Evolutionary conservation across 2,797 vertebrate species (phyloP).

Genomic region (Pseudomugil gertrudae): DNA sequence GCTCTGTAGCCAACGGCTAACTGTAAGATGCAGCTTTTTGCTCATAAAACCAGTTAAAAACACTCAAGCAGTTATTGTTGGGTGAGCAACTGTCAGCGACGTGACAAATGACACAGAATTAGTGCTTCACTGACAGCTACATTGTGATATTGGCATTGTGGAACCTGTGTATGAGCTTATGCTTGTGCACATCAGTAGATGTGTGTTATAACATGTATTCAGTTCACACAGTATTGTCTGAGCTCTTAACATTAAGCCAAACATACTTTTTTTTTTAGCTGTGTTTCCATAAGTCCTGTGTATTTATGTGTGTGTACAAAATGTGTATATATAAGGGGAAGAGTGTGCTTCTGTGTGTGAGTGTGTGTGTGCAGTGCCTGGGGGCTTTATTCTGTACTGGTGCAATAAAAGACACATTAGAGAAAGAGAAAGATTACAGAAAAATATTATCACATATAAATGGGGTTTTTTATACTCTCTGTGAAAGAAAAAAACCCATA

Average conservation of each 20-base stretch:
- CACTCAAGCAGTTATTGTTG: slow-evolving; percentile 64
- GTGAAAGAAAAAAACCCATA: slow-evolving; percentile 53
- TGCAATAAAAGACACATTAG: slow-evolving; percentile 83
- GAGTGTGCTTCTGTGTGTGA: slow-evolving; percentile 30
- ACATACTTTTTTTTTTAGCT: slow-evolving; percentile 24
- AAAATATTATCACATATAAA: slow-evolving; percentile 71
- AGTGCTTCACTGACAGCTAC: slow-evolving; percentile 43
- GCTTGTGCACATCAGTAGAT: background rate
- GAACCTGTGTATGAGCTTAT: slow-evolving; percentile 10
- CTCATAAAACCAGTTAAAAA: slow-evolving; percentile 64
- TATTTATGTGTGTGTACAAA: slow-evolving; percentile 12
- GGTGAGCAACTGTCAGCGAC: slow-evolving; percentile 54
- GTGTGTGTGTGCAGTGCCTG: slow-evolving; percentile 53
- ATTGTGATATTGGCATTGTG: slow-evolving; percentile 26
- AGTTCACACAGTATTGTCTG: slow-evolving; percentile 21
- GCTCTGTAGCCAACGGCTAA: slow-evolving; percentile 49
- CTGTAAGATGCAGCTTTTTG: slow-evolving; percentile 42
- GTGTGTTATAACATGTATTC: slow-evolving; percentile 16
- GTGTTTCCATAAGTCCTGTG: slow-evolving; percentile 35
- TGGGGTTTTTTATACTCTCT: slow-evolving; percentile 28
- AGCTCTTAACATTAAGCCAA: slow-evolving; percentile 53
- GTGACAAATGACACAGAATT: slow-evolving; percentile 65
- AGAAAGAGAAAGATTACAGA: slow-evolving; percentile 74
- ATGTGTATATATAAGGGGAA: slow-evolving; percentile 17
- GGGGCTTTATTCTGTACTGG: slow-evolving; percentile 73